Evolutionary conservation across 1,140 invertebrate genomes (phyloP), one percentile per base, ranked within the genome.

Genomic region (Notospermus geniculatus): DNA sequence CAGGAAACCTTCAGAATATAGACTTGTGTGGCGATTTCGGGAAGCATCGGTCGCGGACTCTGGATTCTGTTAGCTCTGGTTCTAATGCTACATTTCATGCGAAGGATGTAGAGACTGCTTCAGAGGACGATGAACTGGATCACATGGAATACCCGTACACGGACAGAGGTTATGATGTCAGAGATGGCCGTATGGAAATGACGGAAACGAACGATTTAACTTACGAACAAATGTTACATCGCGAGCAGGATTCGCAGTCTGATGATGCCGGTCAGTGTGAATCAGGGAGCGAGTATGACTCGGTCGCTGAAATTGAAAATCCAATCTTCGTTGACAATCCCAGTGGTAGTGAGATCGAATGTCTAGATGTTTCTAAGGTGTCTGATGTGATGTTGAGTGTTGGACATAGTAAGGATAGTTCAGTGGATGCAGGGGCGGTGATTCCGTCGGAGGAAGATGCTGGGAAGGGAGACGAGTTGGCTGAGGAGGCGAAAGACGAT

Each of bases 51-150:
- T 74, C 28, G 65, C 54, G 29, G 75, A 75, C 41, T 72, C 72
- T 65, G 71, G 67, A 11, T 77, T 73, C 0, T 73, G 32, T 36
- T 7, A 74, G 63, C 74, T 70, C 54, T 41, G 36, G 4, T n/a
- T 77, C 75, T 9, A 71, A 71, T 58, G 68, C 72, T 32, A 72
- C 73, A 5, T 74, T 77, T 61, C 72, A 75, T 65, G 64, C 69
- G 15, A 73, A 73, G 50, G 19, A 25, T 30, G 22, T 29, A 4
- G 54, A 55, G 9, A 22, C 22, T 55, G 54, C 32, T 36, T 36
- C 32, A 7, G 32, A 36, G 32, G 32, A 36, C 15, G 4, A 4
- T 15, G 32, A 36, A 7, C 15, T 36, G 4, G 32, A n/a, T n/a
- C n/a, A n/a, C n/a, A n/a, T 36, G 32, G 5, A 36, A 36, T 36